Percentiles rank a stretch among this genome's conserved stretches.
These are phyloP conservation scores for Epistrophella euchroma DNA, from an alignment of 2,888 invertebrate species.

Conservation along the genomic window DNA sequence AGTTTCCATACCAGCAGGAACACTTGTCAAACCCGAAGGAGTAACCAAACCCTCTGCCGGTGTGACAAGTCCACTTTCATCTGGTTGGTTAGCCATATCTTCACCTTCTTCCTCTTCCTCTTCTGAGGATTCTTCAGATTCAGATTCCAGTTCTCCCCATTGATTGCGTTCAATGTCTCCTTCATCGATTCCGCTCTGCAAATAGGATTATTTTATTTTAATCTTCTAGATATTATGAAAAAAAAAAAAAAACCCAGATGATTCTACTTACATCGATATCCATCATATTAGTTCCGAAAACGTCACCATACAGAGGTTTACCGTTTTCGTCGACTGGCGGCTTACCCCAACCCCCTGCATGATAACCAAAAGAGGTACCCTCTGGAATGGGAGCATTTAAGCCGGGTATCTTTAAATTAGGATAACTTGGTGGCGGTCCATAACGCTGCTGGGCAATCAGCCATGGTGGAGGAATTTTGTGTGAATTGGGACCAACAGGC, in stretches of 20 bases:
- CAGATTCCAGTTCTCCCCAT: slow-evolving; percentile 99
- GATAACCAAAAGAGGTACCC: slow-evolving; percentile 98
- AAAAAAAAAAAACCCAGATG: not conserved
- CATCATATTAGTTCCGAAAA: slow-evolving; percentile 93
- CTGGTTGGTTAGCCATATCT: slow-evolving; percentile 85
- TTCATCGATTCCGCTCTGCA: slow-evolving; percentile 88
- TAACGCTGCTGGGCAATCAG: slow-evolving; percentile 89
- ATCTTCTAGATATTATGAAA: too few relatives aligned
- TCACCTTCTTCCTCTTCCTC: slow-evolving; percentile 88
- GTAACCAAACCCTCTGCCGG: slow-evolving; percentile 97
- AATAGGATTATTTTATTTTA: slow-evolving; percentile 6
- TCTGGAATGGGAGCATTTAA: slow-evolving; percentile 99
- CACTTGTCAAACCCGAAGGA: slow-evolving; percentile 95
- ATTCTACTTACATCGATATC: slow-evolving; percentile 88
- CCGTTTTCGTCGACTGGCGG: slow-evolving; percentile 99
- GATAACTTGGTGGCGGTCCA: slow-evolving; percentile 99
- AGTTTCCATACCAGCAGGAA: slow-evolving; percentile 98
- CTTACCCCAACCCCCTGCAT: slow-evolving; percentile 99
- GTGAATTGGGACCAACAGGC: slow-evolving; percentile 97
- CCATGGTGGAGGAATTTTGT: slow-evolving; percentile 97
- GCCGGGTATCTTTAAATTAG: slow-evolving; percentile 98
- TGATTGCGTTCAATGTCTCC: slow-evolving; percentile 96
- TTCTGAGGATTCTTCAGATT: slow-evolving; percentile 87
- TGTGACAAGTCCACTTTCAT: slow-evolving; percentile 94
- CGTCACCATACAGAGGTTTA: slow-evolving; percentile 98